Evolutionary conservation across 2,888 invertebrate genomes (phyloP).

Genomic region (Chromoteleia sp.): DNA sequence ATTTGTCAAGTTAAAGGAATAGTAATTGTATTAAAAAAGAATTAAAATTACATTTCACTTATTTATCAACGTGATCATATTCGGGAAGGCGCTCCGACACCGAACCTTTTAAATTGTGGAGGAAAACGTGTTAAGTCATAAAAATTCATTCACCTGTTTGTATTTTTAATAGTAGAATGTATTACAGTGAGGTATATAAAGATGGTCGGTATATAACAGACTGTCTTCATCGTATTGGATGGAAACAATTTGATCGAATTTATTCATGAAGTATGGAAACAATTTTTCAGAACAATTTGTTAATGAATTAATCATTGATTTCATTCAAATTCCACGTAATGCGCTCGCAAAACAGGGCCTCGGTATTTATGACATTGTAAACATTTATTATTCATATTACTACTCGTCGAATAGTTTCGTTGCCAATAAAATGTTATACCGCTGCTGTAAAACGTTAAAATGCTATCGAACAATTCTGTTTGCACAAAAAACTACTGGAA

Average conservation of each 20-base stretch:
- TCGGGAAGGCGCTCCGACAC: no score
- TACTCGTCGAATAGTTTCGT: constrained; percentile 25
- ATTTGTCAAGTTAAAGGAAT: no score
- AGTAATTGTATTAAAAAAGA: no score
- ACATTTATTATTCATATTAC: constrained; percentile 40
- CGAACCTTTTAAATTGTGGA: neutral
- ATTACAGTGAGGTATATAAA: constrained; percentile 8
- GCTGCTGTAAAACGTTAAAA: constrained; percentile 24
- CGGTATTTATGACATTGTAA: constrained; percentile 32
- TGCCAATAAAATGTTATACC: constrained; percentile 34
- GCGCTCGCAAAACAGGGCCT: neutral
- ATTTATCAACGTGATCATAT: no score
- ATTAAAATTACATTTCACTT: no score
- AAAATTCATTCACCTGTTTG: constrained; percentile 23
- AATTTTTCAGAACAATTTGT: constrained; percentile 30
- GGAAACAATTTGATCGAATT: constrained; percentile 22
- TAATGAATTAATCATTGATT: constrained; percentile 32
- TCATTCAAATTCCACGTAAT: neutral
- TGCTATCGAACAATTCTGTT: constrained; percentile 21
- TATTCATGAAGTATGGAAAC: constrained; percentile 23
- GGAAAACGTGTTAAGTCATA: constrained; percentile 11
- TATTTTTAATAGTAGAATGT: constrained; percentile 1
- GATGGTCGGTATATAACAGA: constrained; percentile 1
- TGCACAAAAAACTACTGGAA: constrained; percentile 35
- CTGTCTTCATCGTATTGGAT: constrained; percentile 14